These are phyloP conservation scores for Caenorhabditis remanei DNA, from an alignment of 1,140 invertebrate genomes.

Conservation along the genomic window DNA sequence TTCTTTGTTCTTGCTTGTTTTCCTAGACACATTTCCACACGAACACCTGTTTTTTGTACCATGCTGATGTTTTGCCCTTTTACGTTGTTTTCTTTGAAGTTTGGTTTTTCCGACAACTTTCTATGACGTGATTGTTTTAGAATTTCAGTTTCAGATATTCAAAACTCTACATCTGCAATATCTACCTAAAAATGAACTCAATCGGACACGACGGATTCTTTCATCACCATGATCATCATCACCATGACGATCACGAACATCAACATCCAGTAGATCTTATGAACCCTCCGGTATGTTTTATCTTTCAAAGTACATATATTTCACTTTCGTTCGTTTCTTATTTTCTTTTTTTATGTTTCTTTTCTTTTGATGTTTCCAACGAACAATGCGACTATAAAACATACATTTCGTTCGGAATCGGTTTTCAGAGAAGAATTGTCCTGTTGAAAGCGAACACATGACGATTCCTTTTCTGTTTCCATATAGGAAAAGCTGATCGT, in stretches of 20 bases:
- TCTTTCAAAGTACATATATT: background rate
- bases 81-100: too few species aligned
- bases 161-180: too few species aligned
- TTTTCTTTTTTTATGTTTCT: background rate
- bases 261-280: background rate
- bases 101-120: too few species aligned
- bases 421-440: background rate
- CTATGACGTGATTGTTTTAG: too few species aligned
- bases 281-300: conserved; percentile 1
- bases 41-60: conserved; percentile 29
- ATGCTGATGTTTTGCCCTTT: background rate
- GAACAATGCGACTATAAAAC: conserved; percentile 44
- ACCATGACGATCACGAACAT: conserved; percentile 6
- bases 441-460: background rate
- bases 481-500: too few species aligned
- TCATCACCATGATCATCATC: conserved; percentile 34
- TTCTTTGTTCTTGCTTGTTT: background rate
- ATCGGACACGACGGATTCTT: conserved; percentile 22
- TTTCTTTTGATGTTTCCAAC: background rate
- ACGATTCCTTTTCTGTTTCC: background rate
- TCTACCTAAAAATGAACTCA: conserved; percentile 6
- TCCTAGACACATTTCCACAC: background rate
- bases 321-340: background rate
- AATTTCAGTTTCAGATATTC: too few species aligned
- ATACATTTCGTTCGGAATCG: background rate